Conservation (phyloP, 2,797 vertebrate species). For the Leptodactylus fallax region DNA sequence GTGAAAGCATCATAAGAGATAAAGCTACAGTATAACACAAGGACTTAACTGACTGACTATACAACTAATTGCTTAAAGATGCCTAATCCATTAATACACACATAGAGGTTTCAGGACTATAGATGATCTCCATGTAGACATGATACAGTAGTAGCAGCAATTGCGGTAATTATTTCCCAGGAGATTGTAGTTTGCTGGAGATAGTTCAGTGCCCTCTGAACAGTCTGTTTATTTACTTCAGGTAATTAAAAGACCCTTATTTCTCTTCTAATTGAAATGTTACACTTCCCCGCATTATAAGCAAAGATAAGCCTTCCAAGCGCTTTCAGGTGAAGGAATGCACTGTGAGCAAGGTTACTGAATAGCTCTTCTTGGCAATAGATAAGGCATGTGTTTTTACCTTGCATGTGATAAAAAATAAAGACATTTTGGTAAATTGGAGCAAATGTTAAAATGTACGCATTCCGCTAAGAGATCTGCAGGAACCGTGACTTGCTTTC, state of each 20-base stretch:
- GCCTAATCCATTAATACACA: not conserved
- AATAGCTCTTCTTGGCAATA: not conserved
- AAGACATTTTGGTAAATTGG: not conserved
- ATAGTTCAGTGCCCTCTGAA: conserved; percentile 25
- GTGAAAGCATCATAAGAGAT: not conserved
- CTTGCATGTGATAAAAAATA: not conserved
- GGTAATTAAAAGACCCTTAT: conserved; percentile 26
- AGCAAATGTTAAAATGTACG: conserved; percentile 29
- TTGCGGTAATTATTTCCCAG: not conserved
- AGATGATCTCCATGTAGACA: not conserved
- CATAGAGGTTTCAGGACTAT: not conserved
- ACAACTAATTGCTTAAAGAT: not conserved
- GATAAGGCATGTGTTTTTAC: not conserved
- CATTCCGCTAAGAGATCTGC: not conserved
- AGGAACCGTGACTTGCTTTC: not conserved
- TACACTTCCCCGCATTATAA: not conserved
- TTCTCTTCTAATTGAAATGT: conserved; percentile 19
- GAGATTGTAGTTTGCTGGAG: not conserved
- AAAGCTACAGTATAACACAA: not conserved
- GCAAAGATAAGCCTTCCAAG: not conserved
- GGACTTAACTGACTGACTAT: not conserved
- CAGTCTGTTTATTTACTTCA: conserved; percentile 16
- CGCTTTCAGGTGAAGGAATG: not conserved
- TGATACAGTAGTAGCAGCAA: not conserved
- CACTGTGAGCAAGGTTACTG: not conserved